These are phyloP conservation scores for Atractosteus spatula DNA, from an alignment of 2,113 vertebrate genomes.

Conservation along the genomic window DNA sequence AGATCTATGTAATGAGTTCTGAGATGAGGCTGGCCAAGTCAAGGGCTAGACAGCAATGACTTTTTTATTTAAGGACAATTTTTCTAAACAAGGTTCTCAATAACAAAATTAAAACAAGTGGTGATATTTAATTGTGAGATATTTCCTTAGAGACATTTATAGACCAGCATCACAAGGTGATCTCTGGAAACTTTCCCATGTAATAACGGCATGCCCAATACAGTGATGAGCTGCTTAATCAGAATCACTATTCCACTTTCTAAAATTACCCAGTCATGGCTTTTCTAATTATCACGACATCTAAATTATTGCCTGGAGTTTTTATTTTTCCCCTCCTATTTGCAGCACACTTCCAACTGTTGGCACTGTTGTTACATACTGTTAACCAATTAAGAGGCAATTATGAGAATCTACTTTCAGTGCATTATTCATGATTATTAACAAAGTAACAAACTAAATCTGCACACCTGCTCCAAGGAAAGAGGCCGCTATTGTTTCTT, in stretches of 20 bases:
- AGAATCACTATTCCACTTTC: not conserved
- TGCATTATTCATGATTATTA: too few species aligned
- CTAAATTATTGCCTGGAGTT: not conserved
- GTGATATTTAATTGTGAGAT: not conserved
- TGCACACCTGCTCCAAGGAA: not conserved
- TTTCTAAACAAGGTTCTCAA: not conserved
- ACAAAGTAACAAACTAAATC: not conserved
- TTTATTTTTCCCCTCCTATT: not conserved
- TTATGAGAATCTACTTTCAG: too few species aligned
- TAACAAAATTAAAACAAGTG: not conserved
- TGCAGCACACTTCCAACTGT: not conserved
- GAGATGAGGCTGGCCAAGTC: too few species aligned
- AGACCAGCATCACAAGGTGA: not conserved
- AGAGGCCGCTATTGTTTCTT: too few species aligned
- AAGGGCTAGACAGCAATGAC: too few species aligned
- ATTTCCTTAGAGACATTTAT: not conserved
- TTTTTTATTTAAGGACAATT: too few species aligned
- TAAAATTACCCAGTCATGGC: not conserved
- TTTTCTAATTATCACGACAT: constrained; percentile 6
- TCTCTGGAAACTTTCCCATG: not conserved
- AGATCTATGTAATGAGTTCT: too few species aligned
- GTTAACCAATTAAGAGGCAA: too few species aligned
- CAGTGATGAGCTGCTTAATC: not conserved
- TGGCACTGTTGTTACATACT: too few species aligned
- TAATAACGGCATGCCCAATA: not conserved